phyloP scores from a whole-genome alignment of 2,888 invertebrate species.

The Chrysolina oricalcia region DNA sequence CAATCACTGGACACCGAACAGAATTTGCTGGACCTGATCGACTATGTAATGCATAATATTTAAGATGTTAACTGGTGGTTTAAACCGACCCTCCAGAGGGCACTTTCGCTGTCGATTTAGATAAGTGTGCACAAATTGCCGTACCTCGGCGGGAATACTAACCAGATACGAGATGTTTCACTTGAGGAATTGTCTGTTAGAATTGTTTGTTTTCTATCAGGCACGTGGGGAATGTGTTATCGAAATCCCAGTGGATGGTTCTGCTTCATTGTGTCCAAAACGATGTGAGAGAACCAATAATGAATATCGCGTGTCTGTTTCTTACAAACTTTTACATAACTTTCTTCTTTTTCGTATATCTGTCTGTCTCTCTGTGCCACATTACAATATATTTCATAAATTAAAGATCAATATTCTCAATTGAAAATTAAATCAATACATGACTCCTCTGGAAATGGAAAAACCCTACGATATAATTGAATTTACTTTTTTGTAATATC shows the following conservation, averaged over 20 bases:
- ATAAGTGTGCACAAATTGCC: constrained; percentile 66
- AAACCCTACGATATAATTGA: no score
- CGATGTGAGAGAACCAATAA: no score
- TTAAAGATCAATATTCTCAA: no score
- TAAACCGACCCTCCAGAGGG: constrained; percentile 69
- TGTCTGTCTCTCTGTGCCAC: no score
- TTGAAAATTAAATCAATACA: no score
- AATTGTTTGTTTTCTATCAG: constrained; percentile 6
- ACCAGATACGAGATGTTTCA: constrained; percentile 29
- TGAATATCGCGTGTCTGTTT: no score
- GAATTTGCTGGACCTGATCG: constrained; percentile 62
- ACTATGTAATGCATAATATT: constrained; percentile 71
- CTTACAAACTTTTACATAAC: no score
- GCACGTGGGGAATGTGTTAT: neutral
- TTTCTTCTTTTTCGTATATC: no score
- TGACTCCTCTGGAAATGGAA: no score
- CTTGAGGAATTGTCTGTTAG: constrained; percentile 20
- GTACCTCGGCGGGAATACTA: constrained; percentile 44
- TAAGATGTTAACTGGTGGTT: constrained; percentile 72
- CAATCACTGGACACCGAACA: constrained; percentile 69
- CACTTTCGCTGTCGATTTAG: constrained; percentile 65
- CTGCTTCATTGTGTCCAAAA: no score
- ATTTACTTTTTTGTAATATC: no score
- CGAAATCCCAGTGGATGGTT: neutral
- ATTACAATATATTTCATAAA: no score